Evolutionary conservation across 2,797 vertebrate species (phyloP).

Genomic region (Lithobates pipiens): DNA sequence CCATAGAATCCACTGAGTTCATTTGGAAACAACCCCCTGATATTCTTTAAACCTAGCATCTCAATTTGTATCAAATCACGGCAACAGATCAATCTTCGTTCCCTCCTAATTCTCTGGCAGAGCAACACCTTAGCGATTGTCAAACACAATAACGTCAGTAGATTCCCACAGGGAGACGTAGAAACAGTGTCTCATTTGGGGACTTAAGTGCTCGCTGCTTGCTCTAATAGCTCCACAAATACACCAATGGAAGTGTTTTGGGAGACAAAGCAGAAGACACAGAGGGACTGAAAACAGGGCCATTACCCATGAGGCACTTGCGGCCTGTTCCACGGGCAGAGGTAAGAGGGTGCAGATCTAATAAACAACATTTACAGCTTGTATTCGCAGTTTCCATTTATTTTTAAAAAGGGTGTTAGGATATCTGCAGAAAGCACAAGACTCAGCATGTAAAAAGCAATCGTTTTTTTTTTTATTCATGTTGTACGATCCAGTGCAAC

Average conservation of each 20-base stretch:
- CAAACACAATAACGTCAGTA: slow-evolving; percentile 48
- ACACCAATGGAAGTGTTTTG: background rate
- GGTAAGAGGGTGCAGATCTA: background rate
- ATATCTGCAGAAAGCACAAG: too few relatives aligned
- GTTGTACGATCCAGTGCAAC: too few relatives aligned
- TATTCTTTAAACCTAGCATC: background rate
- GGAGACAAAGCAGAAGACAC: background rate
- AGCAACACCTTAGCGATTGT: slow-evolving; percentile 46
- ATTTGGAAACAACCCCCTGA: background rate
- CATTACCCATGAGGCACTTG: background rate
- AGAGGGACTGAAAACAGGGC: background rate
- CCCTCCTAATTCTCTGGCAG: slow-evolving; percentile 30
- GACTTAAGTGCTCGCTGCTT: slow-evolving; percentile 23
- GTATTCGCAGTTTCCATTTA: too few relatives aligned
- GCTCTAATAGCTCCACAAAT: slow-evolving; percentile 26
- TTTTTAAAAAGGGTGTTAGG: too few relatives aligned
- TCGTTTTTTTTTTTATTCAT: too few relatives aligned
- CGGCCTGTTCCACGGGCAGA: background rate
- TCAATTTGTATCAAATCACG: slow-evolving; percentile 17
- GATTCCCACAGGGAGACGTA: slow-evolving; percentile 11
- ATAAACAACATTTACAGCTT: too few relatives aligned
- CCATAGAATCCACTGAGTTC: background rate
- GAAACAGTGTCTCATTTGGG: background rate
- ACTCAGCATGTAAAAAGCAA: too few relatives aligned
- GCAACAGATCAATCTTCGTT: slow-evolving; percentile 40